A percentile compares a stretch with the other conserved stretches of the same genome.
phyloP scores from a whole-genome alignment of 1,140 invertebrate species.

The Brachionus sp. region DNA sequence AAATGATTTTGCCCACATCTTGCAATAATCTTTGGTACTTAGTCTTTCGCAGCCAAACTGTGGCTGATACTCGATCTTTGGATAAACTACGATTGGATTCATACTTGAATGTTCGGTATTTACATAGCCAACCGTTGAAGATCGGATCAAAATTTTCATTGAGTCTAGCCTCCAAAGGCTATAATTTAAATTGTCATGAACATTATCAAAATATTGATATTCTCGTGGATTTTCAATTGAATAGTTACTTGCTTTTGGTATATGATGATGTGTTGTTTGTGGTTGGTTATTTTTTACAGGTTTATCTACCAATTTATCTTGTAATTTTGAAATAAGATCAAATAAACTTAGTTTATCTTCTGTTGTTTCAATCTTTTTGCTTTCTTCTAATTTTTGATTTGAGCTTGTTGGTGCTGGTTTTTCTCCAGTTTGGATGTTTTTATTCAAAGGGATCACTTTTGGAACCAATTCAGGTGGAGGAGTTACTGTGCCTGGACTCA shows the following conservation, averaged over 20 bases:
- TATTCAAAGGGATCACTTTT: slow-evolving; percentile 22
- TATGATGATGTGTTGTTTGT: background rate
- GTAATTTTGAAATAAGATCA: slow-evolving; percentile 37
- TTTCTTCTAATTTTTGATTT: background rate
- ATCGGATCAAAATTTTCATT: background rate
- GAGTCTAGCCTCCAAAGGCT: background rate
- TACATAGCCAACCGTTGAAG: slow-evolving; percentile 17
- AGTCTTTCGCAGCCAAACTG: slow-evolving; percentile 35
- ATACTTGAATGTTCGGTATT: slow-evolving; percentile 38
- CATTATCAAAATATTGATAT: background rate
- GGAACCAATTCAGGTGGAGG: background rate
- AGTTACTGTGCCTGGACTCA: background rate
- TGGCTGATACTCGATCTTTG: slow-evolving; percentile 38
- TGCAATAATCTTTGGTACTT: slow-evolving; percentile 19
- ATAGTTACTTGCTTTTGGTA: background rate
- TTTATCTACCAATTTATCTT: background rate
- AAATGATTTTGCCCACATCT: slow-evolving; percentile 38
- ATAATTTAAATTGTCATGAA: slow-evolving; percentile 35
- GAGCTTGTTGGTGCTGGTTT: background rate
- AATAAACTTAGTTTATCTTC: slow-evolving; percentile 37
- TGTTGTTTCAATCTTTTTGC: background rate
- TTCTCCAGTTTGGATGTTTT: background rate
- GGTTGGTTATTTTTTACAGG: background rate
- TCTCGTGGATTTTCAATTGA: slow-evolving; percentile 14
- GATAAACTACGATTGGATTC: background rate